These are phyloP conservation scores for Eurytoma californica DNA, from an alignment of 2,888 invertebrate species.

Conservation along the genomic window DNA sequence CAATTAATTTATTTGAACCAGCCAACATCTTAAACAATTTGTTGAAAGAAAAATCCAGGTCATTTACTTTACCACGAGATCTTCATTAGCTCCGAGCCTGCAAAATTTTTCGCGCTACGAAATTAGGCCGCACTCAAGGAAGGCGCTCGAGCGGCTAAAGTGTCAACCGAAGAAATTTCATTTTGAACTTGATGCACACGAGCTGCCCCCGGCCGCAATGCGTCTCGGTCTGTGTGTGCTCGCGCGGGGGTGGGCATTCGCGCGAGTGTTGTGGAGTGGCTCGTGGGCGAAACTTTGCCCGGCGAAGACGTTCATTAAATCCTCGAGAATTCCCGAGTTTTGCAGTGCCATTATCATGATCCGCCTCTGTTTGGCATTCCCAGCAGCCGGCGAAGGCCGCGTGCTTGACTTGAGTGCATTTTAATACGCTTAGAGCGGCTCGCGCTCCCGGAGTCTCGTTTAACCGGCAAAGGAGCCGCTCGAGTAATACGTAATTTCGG, in stretches of 20 bases:
- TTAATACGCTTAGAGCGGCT: conserved; percentile 68
- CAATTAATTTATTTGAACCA: too few relatives aligned
- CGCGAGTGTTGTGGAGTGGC: neutral
- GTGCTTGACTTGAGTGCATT: conserved; percentile 72
- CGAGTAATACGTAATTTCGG: conserved; percentile 17
- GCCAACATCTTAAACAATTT: too few relatives aligned
- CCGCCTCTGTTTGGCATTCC: conserved; percentile 53
- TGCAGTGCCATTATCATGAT: conserved; percentile 50
- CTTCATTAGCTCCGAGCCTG: too few relatives aligned
- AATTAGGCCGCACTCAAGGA: too few relatives aligned
- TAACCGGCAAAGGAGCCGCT: conserved; percentile 6
- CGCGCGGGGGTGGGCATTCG: too few relatives aligned
- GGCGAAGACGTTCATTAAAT: conserved; percentile 55
- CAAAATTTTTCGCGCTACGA: too few relatives aligned
- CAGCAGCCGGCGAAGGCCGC: conserved; percentile 59
- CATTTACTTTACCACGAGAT: too few relatives aligned
- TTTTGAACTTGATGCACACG: conserved; percentile 41
- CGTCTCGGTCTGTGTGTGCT: neutral
- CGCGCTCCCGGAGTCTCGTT: neutral
- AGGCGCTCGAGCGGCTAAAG: neutral
- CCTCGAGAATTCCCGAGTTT: conserved; percentile 52
- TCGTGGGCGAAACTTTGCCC: conserved; percentile 10
- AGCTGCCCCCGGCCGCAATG: neutral
- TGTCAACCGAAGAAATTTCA: conserved; percentile 52
- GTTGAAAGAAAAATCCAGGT: too few relatives aligned